A percentile compares a stretch with the other conserved stretches of the same genome.
Evolutionary conservation across 2,113 vertebrate genomes (phyloP).

Genomic region (Pundamilia nyererei): DNA sequence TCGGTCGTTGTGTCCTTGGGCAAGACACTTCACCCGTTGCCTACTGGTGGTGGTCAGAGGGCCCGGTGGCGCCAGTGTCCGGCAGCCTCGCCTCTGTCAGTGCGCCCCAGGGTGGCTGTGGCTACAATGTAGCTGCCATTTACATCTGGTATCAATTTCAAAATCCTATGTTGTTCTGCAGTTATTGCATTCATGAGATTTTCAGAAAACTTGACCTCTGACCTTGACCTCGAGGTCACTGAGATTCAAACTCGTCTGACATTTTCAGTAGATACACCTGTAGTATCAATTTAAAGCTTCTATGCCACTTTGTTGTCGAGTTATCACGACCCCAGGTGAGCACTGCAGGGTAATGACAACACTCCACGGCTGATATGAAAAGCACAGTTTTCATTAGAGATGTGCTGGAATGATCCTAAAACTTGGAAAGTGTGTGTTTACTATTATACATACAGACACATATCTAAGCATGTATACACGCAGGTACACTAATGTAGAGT

Average conservation of each 20-base stretch:
- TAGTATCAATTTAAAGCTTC: neutral
- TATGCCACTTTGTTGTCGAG: neutral
- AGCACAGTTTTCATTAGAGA: neutral
- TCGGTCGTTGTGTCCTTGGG: fast-evolving
- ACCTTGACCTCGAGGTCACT: neutral
- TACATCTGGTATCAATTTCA: neutral
- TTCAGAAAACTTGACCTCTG: neutral
- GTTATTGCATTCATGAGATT: neutral
- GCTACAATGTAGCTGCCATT: neutral
- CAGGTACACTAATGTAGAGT: neutral
- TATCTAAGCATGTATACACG: fast-evolving
- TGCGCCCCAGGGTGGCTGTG: neutral
- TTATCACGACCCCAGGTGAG: neutral
- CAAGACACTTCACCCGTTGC: fast-evolving
- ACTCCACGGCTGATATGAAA: neutral
- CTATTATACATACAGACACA: neutral
- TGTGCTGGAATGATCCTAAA: neutral
- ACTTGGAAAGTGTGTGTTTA: neutral
- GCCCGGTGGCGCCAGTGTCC: neutral
- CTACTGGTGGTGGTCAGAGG: neutral
- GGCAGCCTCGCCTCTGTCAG: neutral
- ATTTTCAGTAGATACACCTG: neutral
- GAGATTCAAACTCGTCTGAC: neutral
- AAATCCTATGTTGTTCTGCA: neutral
- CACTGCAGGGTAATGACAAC: neutral